Base-by-base conservation (phyloP, 1,140 invertebrate genomes). In the Gonatopus flavifemur region DNA sequence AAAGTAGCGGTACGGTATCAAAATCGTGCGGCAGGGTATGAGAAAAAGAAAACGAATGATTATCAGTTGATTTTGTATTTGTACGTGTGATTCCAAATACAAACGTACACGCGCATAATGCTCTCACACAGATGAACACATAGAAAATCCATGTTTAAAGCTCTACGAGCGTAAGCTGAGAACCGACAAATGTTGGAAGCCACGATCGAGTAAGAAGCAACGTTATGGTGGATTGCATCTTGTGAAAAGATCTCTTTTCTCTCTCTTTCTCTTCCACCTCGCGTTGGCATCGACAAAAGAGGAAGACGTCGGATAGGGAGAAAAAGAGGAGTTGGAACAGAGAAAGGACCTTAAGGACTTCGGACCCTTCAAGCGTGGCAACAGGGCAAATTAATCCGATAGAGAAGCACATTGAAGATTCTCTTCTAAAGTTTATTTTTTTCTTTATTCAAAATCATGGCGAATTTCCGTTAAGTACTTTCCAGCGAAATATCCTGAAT, bases 221-320 rank as follows among this genome's bases (percentile, higher is more conserved):
- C 59, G 66, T 65, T 64, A 71, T 57, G 69, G 51, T 63, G 67
- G 61, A 72, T 72, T 70, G 66, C 67, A 69, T 66, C 67, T 66
- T 49, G 53, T 69, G 70, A 73, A 75, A 75, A 70, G 52, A 33
- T 65, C 61, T 57, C 64, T 57, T 58, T 64, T 62, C 66, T 57
- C 63, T 70, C 64, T 67, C 25, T 46, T 51, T 55, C 66, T 63
- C 71, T 73, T 70, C 61, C 52, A 59, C 57, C 38, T n/a, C n/a
- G 40, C 9, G 35, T 19, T 15, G 25, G 30, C 39, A 28, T 32
- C 18, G 28, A 4, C 24, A 15, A 18, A 15, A 18, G 12, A 36
- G 35, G 35, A 15, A 3, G 35, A 36, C 12, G 12, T 13, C 12
- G n/a, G 16, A 10, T 15, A 38, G 41, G 44, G 9, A 32, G 22